Conservation (phyloP, 2,888 invertebrate genomes). For the Pogonocherus hispidulus region DNA sequence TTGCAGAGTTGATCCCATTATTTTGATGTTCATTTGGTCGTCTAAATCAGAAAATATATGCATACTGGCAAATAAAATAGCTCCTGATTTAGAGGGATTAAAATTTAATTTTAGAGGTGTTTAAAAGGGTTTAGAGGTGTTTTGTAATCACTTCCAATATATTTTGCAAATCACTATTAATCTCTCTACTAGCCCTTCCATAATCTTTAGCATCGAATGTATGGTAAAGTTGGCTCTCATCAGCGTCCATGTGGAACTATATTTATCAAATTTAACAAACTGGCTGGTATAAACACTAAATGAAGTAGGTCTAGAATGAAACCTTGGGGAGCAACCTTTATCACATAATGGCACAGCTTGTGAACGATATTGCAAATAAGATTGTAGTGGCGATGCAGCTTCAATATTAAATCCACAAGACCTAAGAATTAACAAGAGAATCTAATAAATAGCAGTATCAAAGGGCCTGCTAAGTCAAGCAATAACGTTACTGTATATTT, state of each 20-base stretch:
- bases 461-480: too few species aligned
- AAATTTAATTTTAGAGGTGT: not conserved
- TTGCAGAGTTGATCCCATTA: not conserved
- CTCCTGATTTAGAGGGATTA: slow-evolving; percentile 7
- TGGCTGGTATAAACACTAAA: slow-evolving; percentile 14
- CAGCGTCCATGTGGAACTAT: slow-evolving; percentile 23
- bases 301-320: slow-evolving; percentile 12
- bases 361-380: too few species aligned
- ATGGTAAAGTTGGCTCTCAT: slow-evolving; percentile 27
- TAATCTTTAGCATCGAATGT: slow-evolving; percentile 7
- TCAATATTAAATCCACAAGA: too few species aligned
- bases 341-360: too few species aligned
- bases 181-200: not conserved
- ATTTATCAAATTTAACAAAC: slow-evolving; percentile 21
- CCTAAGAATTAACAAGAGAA: too few species aligned
- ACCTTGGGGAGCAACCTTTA: slow-evolving; percentile 24
- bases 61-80: slow-evolving; percentile 14
- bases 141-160: slow-evolving; percentile 2
- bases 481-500: too few species aligned
- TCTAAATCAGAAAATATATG: not conserved
- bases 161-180: slow-evolving; percentile 25
- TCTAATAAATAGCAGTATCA: too few species aligned
- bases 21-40: not conserved
- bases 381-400: too few species aligned
- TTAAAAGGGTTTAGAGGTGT: too few species aligned